These are phyloP conservation scores for Pyrrhosoma nymphula DNA, from an alignment of 2,888 invertebrate genomes.

Conservation along the genomic window DNA sequence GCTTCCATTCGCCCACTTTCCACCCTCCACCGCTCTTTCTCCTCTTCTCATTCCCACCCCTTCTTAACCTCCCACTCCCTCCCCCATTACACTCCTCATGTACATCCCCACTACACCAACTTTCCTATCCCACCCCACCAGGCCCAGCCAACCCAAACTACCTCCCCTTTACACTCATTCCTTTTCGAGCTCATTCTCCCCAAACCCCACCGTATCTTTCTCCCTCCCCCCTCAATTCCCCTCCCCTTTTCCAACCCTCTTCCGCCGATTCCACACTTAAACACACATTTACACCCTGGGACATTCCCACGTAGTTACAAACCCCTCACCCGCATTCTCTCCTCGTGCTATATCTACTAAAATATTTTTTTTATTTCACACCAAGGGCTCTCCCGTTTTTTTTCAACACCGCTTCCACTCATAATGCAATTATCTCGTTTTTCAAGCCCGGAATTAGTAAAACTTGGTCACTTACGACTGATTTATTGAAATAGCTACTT, in stretches of 20 bases:
- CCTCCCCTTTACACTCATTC: background rate
- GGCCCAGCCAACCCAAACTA: background rate
- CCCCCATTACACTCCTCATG: no score
- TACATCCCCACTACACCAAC: no score
- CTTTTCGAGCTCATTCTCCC: background rate
- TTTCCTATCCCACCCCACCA: background rate
- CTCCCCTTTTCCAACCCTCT: background rate
- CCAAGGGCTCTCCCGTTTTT: background rate
- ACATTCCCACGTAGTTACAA: background rate
- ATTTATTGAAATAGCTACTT: background rate
- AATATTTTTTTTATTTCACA: background rate
- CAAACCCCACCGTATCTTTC: no score
- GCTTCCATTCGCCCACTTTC: background rate
- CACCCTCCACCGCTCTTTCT: background rate
- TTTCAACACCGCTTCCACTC: background rate
- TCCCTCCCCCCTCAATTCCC: background rate
- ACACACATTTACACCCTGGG: background rate
- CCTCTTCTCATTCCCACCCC: no score
- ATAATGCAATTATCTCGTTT: slow-evolving; percentile 11
- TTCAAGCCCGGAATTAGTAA: slow-evolving; percentile 18
- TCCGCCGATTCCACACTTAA: background rate
- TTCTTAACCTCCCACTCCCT: no score
- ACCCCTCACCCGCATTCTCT: background rate
- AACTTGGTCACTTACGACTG: background rate
- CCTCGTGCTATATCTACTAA: background rate